Base-by-base conservation (phyloP, 2,888 invertebrate species). In the Bombyx huttoni region DNA sequence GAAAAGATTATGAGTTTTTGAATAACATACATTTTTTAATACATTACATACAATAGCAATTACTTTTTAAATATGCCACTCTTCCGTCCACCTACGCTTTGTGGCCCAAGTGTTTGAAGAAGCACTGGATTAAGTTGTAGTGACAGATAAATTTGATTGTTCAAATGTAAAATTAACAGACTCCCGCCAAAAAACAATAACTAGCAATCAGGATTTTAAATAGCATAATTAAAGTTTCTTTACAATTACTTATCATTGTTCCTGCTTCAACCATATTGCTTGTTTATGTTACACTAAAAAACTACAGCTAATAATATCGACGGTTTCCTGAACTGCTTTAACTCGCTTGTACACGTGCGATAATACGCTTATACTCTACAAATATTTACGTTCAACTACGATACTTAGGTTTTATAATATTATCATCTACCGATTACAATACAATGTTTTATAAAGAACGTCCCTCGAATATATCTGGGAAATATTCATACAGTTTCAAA, bases 181-280 rank as follows among this genome's bases (percentile, higher is more conserved):
- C 24, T 24, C 24, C 24, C 24, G 40, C 40, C 8, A 40, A 40
- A 8, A 12, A 40, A 10, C 7, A 40, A 40, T 1, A 40, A 40
- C 9, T 40, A 40, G 3, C 40, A 40, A 40, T 40, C 40, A 40
- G 40, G 40, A 40, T 40, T 40, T 40, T 40, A 40, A 40, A 40
- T 40, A 40, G 40, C 40, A 7, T 10, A 6, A 40, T 10, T 40
- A 40, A 40, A 40, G 7, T 40, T 40, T 40, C 40, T 40, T 40
- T 40, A 40, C 10, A 51, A 12, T 40, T 40, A 40, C 40, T 40
- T 12, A 6, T 58, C 75, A 70, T 87, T 88, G 88, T 86, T 87
- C 88, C 88, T 80, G 85, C 73, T 58, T 87, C 87, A 88, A 88
- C 87, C 87, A 73, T 76, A 68, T 66, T 76, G 76, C 74, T 73